Evolutionary conservation across 2,888 invertebrate species (phyloP).

Genomic region (Heterodera filipjevi): DNA sequence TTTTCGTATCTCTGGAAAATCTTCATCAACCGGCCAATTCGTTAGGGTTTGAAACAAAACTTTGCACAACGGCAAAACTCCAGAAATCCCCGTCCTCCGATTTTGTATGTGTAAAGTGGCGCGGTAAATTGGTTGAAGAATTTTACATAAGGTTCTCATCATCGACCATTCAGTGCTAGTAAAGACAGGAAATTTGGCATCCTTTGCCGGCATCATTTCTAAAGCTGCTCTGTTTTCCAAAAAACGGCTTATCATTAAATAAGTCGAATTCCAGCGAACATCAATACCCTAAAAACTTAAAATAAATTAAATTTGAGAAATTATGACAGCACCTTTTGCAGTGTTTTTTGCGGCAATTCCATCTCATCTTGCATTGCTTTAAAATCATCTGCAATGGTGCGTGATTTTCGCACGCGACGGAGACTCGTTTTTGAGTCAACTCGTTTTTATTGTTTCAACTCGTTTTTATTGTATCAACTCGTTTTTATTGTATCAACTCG

Average conservation of each 20-base stretch:
- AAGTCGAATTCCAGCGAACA: slow-evolving; percentile 10
- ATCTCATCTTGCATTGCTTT: neutral
- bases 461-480: neutral
- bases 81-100: neutral
- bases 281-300: neutral
- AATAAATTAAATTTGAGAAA: neutral
- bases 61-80: neutral
- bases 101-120: slow-evolving; percentile 2
- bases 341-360: neutral
- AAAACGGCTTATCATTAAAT: slow-evolving; percentile 2
- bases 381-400: neutral
- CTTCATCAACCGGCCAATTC: neutral
- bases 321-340: neutral
- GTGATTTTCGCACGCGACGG: neutral
- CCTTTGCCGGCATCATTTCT: slow-evolving; percentile 3
- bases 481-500: too few relatives aligned
- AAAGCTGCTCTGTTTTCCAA: neutral
- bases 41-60: neutral
- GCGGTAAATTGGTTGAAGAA: slow-evolving; percentile 9
- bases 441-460: neutral
- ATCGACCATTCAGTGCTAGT: neutral
- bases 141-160: slow-evolving; percentile 8
- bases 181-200: neutral
- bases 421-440: neutral
- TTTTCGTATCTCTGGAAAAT: neutral